Evolutionary conservation across 53 echinoderm and acorn worm genomes (phyloP), one percentile per base, ranked within the genome.

Genomic region (Luidia sarsii): DNA sequence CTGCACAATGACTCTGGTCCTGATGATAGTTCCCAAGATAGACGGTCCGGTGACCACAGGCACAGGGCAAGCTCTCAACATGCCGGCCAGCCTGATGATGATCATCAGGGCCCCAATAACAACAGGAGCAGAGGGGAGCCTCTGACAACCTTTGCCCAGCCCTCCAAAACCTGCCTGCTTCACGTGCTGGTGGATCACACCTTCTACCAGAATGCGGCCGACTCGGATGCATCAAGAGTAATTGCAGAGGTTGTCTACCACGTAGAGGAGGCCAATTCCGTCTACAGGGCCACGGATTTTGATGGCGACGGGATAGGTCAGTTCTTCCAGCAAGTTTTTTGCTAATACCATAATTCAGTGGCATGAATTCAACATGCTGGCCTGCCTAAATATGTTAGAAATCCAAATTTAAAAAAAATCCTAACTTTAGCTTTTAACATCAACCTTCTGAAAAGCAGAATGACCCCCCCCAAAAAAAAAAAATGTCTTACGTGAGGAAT

Each of bases 251-350:
- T 88, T 18, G 82, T 75, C 5, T 79, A 75, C 48, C 82, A 82
- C 63, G 48, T 82, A 15, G 54, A 50, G 28, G 65, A 82, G 46
- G 64, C 88, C 28, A 72, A 88, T 48, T 64, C 51, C 2, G 75
- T 82, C 36, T 88, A 73, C 27, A 64, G 83, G 32, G 82, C 79
- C 13, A 88, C 88, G 1, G 88, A 88, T 66, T 88, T 88, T 73
- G 73, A 88, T 75, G 75, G 75, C 11, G 82, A 88, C 39, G 88
- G 88, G 0, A 5, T 56, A 38, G 88, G 88, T 88, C 45, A 82
- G 87, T 55, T 57, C 39, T 23, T 2, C 19, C 2, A 19, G 15
- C n/a, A n/a, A n/a, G n/a, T n/a, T 21, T 33, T 1, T 15, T 18
- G 1, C 28, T n/a, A 70, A 23, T n/a, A n/a, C n/a, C n/a, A n/a